phyloP scores from a whole-genome alignment of 1,140 invertebrate species.

The Elymnias hypermnestra region DNA sequence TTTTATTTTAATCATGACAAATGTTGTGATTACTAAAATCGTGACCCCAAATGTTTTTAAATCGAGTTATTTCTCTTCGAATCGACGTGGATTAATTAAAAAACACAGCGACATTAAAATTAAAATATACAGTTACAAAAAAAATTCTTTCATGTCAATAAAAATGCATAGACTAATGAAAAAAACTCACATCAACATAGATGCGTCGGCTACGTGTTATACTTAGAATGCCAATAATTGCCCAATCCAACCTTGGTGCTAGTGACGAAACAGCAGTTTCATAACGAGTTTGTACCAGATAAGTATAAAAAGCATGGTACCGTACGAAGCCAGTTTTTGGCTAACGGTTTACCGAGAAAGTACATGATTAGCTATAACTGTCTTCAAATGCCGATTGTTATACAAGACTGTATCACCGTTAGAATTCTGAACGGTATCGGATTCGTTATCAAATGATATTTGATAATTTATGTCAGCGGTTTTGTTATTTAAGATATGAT shows the following conservation, averaged over 20 bases:
- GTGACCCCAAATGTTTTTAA: too few relatives aligned
- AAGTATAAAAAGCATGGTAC: conserved; percentile 62
- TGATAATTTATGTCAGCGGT: conserved; percentile 10
- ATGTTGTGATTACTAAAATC: too few relatives aligned
- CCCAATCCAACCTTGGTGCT: conserved; percentile 52
- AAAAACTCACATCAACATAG: not conserved
- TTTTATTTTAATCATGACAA: too few relatives aligned
- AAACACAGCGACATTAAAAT: too few relatives aligned
- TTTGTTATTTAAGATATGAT: not conserved
- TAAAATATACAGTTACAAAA: too few relatives aligned
- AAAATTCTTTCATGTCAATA: not conserved
- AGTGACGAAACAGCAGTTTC: conserved; percentile 61
- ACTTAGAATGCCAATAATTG: conserved; percentile 22
- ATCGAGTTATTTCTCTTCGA: too few relatives aligned
- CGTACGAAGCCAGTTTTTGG: conserved; percentile 67
- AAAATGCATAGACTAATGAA: not conserved
- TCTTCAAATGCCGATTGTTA: conserved; percentile 34
- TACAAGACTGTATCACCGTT: conserved; percentile 21
- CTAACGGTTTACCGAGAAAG: conserved; percentile 61
- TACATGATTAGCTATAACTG: conserved; percentile 67
- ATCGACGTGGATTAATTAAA: too few relatives aligned
- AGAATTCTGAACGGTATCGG: conserved; percentile 10
- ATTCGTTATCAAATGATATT: conserved; percentile 11
- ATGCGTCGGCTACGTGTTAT: not conserved
- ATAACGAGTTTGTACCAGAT: conserved; percentile 61